A percentile compares a stretch with the other conserved stretches of the same genome.
Conservation (phyloP, 2,888 invertebrate species). For the Gryllus longicercus region DNA sequence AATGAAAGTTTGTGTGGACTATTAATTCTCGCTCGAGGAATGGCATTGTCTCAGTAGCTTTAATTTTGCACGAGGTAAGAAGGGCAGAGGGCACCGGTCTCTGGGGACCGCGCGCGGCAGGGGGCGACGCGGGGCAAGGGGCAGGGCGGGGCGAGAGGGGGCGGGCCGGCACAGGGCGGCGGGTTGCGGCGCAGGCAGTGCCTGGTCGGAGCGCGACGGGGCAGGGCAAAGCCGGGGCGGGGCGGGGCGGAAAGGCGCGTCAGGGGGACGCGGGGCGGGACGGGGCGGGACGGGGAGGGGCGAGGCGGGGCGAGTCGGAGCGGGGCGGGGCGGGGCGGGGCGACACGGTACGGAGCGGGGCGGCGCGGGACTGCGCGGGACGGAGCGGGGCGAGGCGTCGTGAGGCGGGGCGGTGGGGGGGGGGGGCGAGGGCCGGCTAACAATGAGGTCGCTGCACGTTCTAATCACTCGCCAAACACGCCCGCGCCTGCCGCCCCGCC, state of each 20-base stretch:
- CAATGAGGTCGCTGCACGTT: slow-evolving; percentile 9
- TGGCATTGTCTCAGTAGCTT: slow-evolving; percentile 35
- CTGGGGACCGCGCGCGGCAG: slow-evolving; percentile 24
- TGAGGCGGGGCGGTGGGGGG: not conserved
- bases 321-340: not conserved
- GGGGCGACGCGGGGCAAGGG: slow-evolving; percentile 32
- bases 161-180: not conserved
- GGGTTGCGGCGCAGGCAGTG: not conserved
- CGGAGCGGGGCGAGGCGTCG: slow-evolving; percentile 30
- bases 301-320: not conserved
- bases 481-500: not conserved
- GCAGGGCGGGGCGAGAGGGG: slow-evolving; percentile 31
- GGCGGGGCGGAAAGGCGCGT: too few relatives aligned
- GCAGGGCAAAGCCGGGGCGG: slow-evolving; percentile 24
- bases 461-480: slow-evolving; percentile 17
- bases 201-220: not conserved
- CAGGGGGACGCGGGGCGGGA: slow-evolving; percentile 33
- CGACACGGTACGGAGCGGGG: slow-evolving; percentile 17
- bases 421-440: not conserved
- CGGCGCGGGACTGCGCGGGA: slow-evolving; percentile 36
- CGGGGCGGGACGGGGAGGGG: slow-evolving; percentile 18
- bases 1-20: slow-evolving; percentile 36
- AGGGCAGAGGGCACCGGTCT: not conserved
- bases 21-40: slow-evolving; percentile 35
- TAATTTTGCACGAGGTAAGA: slow-evolving; percentile 35